Evolutionary conservation across 2,797 vertebrate species (phyloP).

Genomic region (Paramormyrops hopkinsi): DNA sequence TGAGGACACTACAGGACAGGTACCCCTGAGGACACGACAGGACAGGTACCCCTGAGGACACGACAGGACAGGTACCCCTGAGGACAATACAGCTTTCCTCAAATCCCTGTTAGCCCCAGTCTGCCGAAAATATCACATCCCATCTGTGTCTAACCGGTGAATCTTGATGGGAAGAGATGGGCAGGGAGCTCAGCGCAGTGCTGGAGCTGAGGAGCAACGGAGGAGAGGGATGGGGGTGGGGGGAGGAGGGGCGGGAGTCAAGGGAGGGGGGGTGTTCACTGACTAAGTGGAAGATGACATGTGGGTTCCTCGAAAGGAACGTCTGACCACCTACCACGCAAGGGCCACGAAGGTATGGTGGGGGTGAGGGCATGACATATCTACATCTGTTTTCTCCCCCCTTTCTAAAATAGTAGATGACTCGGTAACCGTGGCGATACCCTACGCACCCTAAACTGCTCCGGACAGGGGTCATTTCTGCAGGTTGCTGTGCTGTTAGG

Average conservation of each 20-base stretch:
- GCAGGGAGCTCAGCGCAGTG: neutral
- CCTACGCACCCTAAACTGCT: too few relatives aligned
- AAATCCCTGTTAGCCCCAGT: conserved; percentile 13
- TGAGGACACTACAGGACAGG: too few relatives aligned
- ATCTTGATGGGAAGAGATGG: conserved; percentile 3
- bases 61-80: neutral
- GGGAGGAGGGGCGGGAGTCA: neutral
- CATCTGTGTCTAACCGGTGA: conserved; percentile 13
- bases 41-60: too few relatives aligned
- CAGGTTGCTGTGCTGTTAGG: neutral
- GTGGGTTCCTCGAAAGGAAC: conserved; percentile 21
- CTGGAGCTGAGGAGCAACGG: neutral
- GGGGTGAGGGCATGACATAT: neutral
- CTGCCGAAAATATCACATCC: conserved; percentile 20
- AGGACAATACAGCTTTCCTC: conserved; percentile 1
- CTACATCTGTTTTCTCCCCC: neutral
- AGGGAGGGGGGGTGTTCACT: neutral
- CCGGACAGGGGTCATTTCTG: neutral
- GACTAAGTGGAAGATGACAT: conserved; percentile 21
- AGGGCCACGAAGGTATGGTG: neutral
- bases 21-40: too few relatives aligned
- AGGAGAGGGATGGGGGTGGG: neutral
- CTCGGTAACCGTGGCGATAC: neutral
- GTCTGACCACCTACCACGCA: neutral
- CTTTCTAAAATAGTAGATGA: neutral